These are phyloP conservation scores for Atlantisia rogersi DNA, from an alignment of 2,113 vertebrate genomes.

Conservation along the genomic window DNA sequence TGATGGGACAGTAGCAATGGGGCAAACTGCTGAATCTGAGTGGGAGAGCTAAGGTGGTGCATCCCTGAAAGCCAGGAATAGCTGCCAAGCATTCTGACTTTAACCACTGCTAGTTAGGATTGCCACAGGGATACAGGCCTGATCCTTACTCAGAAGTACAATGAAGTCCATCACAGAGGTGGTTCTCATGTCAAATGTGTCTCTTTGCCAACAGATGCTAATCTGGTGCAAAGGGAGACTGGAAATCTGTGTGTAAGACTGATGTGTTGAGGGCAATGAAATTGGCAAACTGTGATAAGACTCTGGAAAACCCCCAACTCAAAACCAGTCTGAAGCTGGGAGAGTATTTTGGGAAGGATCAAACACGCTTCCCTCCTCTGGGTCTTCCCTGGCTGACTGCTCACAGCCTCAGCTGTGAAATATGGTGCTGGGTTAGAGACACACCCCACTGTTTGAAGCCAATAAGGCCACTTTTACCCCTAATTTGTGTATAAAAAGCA, in stretches of 20 bases:
- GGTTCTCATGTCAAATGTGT: accelerated
- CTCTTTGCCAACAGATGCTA: not conserved
- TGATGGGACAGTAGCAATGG: not conserved
- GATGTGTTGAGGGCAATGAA: not conserved
- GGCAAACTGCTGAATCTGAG: not conserved
- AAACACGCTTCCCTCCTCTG: not conserved
- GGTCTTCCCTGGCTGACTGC: not conserved
- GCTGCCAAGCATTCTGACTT: not conserved
- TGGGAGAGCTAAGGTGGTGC: not conserved
- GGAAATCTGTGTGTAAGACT: accelerated
- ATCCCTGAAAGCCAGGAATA: not conserved
- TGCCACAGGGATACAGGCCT: not conserved
- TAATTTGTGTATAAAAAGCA: not conserved
- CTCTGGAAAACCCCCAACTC: not conserved
- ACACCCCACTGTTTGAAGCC: not conserved
- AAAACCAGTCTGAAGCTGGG: not conserved
- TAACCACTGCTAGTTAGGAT: accelerated
- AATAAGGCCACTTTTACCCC: not conserved
- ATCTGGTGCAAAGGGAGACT: not conserved
- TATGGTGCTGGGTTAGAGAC: not conserved
- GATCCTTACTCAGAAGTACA: not conserved
- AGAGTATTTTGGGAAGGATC: not conserved
- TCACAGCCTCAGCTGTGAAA: not conserved
- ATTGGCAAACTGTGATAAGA: not conserved
- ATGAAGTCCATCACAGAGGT: not conserved